phyloP scores from a whole-genome alignment of 2,113 vertebrate genomes.

The Neogale vison region DNA sequence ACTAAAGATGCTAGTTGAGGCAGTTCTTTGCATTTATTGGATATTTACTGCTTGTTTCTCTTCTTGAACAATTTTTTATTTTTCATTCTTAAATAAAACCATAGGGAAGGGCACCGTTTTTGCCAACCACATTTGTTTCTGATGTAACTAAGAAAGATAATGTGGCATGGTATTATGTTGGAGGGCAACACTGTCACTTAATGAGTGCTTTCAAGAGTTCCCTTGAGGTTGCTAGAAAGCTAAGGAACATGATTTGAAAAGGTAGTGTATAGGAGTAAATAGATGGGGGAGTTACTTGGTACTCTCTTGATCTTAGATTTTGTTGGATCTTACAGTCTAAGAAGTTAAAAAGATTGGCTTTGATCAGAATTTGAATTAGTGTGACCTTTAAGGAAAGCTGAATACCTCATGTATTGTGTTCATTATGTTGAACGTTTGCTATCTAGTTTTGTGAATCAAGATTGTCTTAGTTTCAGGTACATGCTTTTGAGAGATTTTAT shows the following conservation, averaged over 20 bases:
- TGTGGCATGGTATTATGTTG: background rate
- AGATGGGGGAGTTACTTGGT: background rate
- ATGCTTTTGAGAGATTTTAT: conserved; percentile 32
- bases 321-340: background rate
- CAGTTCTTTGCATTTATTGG: background rate
- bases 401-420: background rate
- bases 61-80: conserved; percentile 27
- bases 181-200: conserved; percentile 24
- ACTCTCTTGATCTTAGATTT: background rate
- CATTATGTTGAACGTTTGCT: background rate
- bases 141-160: background rate
- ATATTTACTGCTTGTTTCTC: background rate
- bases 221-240: conserved; percentile 32
- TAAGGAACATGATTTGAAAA: background rate
- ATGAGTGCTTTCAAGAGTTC: conserved; percentile 40
- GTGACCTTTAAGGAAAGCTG: background rate
- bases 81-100: conserved; percentile 39
- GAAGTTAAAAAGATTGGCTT: background rate
- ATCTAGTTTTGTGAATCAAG: conserved; percentile 1
- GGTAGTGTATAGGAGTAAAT: conserved; percentile 18
- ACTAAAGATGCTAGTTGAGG: background rate
- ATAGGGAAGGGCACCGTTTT: background rate
- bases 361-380: background rate
- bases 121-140: background rate
- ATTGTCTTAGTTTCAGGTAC: background rate